phyloP scores from a whole-genome alignment of 2,113 vertebrate genomes.

The Apaloderma vittatum region DNA sequence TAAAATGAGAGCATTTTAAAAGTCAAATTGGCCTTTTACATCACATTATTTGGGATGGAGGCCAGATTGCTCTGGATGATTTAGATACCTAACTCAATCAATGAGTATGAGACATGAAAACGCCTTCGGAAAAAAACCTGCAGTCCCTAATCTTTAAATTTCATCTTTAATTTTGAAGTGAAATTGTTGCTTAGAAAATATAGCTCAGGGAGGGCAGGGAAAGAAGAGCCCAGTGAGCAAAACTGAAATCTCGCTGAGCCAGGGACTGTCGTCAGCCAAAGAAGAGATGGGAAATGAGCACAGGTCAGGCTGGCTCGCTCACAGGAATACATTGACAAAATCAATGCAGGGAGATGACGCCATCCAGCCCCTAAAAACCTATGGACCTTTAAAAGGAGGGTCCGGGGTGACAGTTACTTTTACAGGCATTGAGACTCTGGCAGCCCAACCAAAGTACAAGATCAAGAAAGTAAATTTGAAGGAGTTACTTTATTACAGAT shows the following conservation, averaged over 20 bases:
- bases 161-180: slow-evolving; percentile 72
- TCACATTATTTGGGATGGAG: slow-evolving; percentile 28
- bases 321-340: neutral
- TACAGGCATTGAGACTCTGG: slow-evolving; percentile 40
- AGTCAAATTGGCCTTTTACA: slow-evolving; percentile 66
- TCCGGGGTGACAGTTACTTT: slow-evolving; percentile 46
- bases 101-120: slow-evolving; percentile 32
- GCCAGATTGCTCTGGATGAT: slow-evolving; percentile 46
- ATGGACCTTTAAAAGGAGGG: slow-evolving; percentile 41
- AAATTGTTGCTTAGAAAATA: slow-evolving; percentile 69
- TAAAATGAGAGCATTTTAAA: slow-evolving; percentile 40
- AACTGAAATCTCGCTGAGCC: slow-evolving; percentile 58
- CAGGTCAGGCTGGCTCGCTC: slow-evolving; percentile 19
- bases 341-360: slow-evolving; percentile 18
- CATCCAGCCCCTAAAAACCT: slow-evolving; percentile 19
- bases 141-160: slow-evolving; percentile 64
- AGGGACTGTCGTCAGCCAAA: neutral
- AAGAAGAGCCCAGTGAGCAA: slow-evolving; percentile 8
- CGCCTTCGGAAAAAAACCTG: neutral
- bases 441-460: slow-evolving; percentile 53
- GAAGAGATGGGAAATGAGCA: slow-evolving; percentile 46
- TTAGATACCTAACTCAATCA: slow-evolving; percentile 59
- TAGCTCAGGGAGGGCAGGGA: slow-evolving; percentile 18
- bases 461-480: slow-evolving; percentile 69
- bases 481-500: slow-evolving; percentile 72